Base-by-base conservation (phyloP, 2,888 invertebrate genomes). In the Drosophila yooni region DNA sequence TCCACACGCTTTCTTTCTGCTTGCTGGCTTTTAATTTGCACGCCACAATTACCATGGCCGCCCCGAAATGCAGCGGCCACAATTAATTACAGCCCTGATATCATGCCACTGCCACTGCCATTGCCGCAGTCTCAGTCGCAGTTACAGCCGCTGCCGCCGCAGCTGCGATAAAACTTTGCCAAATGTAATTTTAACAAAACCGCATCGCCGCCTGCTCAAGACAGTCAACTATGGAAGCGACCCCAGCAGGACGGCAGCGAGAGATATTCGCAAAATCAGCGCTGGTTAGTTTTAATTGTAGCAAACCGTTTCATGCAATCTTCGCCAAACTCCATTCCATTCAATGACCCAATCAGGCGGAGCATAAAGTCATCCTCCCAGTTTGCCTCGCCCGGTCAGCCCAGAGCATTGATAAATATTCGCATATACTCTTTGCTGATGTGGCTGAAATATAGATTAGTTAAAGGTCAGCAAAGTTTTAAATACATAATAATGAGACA, bases 251-350 rank as follows among this genome's bases (percentile, higher is more conserved):
- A 63, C 62, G 54, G 53, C 31, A 63, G 59, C 50, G 65, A 29
- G 29, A 25, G n/a, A 54, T 86, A 88, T 74, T 73, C 73, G 73
- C 79, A 74, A 71, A 90, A 88, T 84, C 84, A 84, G 68, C 67
- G 78, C 76, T 82, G 86, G 83, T 87, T 90, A 83, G 87, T 85
- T 91, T 92, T 92, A 91, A 92, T 91, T 91, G 92, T 89, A 82
- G 87, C 83, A 88, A 85, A 91, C 88, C 83, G 81, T 84, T 73
- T 77, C 87, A 90, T 89, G 90, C 87, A 89, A 90, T 91, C 90
- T 92, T 81, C 82, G 82, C 64, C 76, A 67, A 85, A 58, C 70
- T 73, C 69, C 48, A 61, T 63, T 73, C 70, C 67, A 67, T 72
- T 72, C 53, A 36, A 63, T 58, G 46, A 36, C 52, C 67, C 31